A percentile compares a stretch with the other conserved stretches of the same genome.
These are phyloP conservation scores for Mirza zaza DNA, from an alignment of 2,113 vertebrate genomes.

Conservation along the genomic window DNA sequence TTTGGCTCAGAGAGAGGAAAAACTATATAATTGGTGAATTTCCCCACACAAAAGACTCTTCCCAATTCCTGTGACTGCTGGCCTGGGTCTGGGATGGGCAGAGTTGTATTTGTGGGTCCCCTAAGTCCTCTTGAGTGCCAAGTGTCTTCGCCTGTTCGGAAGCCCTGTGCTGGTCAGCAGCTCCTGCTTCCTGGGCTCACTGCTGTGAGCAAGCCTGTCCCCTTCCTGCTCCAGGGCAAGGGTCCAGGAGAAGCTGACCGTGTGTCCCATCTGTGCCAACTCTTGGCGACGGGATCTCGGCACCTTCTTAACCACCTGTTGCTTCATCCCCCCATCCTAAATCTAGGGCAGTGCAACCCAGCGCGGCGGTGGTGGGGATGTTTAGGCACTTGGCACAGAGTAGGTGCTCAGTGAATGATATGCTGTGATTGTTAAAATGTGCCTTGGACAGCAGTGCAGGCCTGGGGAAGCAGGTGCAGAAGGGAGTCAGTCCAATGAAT, in stretches of 20 bases:
- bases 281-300: not conserved
- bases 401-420: not conserved
- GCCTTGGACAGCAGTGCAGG: conserved; percentile 26
- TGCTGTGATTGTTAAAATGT: conserved; percentile 48
- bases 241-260: not conserved
- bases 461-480: conserved; percentile 59
- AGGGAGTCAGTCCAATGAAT: conserved; percentile 29
- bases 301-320: not conserved
- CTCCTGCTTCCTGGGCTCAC: conserved; percentile 48
- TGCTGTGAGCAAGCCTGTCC: conserved; percentile 63
- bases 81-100: conserved; percentile 55
- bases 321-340: not conserved
- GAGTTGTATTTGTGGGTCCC: conserved; percentile 58
- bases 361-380: accelerated
- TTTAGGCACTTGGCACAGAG: not conserved
- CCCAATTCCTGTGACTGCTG: conserved; percentile 36
- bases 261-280: not conserved
- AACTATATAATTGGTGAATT: conserved; percentile 39
- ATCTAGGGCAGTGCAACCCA: no score
- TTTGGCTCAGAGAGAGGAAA: conserved; percentile 46
- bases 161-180: conserved; percentile 61
- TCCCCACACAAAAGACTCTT: conserved; percentile 39
- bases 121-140: conserved; percentile 48
- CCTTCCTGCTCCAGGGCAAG: conserved; percentile 56
- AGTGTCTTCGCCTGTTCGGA: conserved; percentile 74